Base-by-base conservation (phyloP, 1,140 invertebrate genomes). In the Parapsyche elsis region DNA sequence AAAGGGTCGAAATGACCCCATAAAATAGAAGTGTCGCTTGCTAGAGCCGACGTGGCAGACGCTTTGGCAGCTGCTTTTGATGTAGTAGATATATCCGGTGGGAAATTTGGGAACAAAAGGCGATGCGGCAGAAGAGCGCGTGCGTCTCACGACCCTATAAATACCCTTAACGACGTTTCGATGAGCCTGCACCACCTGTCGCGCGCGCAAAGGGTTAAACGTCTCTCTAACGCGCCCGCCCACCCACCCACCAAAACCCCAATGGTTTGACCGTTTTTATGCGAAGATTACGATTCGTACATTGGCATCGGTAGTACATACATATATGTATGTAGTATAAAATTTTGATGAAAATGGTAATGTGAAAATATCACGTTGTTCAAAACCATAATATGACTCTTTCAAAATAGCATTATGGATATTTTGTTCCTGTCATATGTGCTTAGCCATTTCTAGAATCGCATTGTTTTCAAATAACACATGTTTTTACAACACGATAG, bases 151-250 rank as follows among this genome's bases (percentile, higher is more conserved):
- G 49, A 59, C 73, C 73, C 46, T 24, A 75, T 75, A 75, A 75
- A 75, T 57, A 75, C 9, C 44, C 73, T 49, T 75, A 75, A 75
- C 44, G 73, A 59, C 23, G 16, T 75, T 75, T 75, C 73, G 24
- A 75, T 75, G 73, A 75, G 49, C 23, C 73, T 57, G n/a, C 46
- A n/a, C 46, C 73, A 75, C 73, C 73, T 75, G 73, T 46, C 46
- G 46, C 73, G 16, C 46, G 26, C 23, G 9, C 16, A 23, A 75
- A 46, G 49, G 73, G 73, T 57, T 57, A 57, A 75, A 57, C 16
- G 23, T 16, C 19, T 45, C 26, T 21, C 24, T 2, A 26, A 7
- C 61, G 16, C 24, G 61, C 19, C 4, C 49, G 16, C 49, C 16
- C 49, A 5, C 12, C 49, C 7, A n/a, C n/a, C n/a, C n/a, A n/a